These are phyloP conservation scores for Characodon lateralis DNA, from an alignment of 2,797 vertebrate species.

Conservation along the genomic window DNA sequence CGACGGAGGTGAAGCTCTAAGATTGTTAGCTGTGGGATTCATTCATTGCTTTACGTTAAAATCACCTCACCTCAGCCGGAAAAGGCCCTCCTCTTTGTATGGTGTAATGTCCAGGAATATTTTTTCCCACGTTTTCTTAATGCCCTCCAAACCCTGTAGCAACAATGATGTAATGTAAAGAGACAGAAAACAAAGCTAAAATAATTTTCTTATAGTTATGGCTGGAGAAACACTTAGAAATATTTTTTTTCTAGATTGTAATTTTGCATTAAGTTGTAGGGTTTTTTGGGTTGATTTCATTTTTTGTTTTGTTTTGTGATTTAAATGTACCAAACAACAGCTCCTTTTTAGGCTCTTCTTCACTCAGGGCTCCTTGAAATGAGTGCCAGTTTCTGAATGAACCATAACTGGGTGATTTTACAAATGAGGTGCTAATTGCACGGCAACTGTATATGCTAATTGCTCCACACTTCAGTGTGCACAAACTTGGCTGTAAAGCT, in stretches of 20 bases:
- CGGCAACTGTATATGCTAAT: neutral
- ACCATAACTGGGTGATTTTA: conserved; percentile 11
- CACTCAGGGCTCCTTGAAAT: conserved; percentile 2
- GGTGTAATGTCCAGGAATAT: conserved; percentile 80
- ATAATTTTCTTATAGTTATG: neutral
- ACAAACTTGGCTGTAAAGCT: conserved; percentile 21
- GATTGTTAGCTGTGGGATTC: too few relatives aligned
- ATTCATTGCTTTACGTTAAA: neutral
- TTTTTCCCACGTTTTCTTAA: conserved; percentile 83
- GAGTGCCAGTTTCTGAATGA: conserved; percentile 8
- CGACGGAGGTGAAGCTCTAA: conserved; percentile 1
- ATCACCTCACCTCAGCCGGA: conserved; percentile 80
- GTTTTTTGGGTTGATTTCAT: neutral
- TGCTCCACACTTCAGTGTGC: neutral
- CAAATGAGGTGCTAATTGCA: conserved; percentile 21
- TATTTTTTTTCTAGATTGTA: neutral
- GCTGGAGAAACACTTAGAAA: neutral
- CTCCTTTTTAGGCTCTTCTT: conserved; percentile 7
- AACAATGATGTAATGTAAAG: conserved; percentile 23
- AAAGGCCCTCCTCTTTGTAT: conserved; percentile 87
- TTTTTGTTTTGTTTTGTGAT: neutral
- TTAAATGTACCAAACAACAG: conserved; percentile 6
- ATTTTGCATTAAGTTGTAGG: neutral
- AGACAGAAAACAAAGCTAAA: neutral
- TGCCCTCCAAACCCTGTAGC: conserved; percentile 83